Evolutionary conservation across 2,797 vertebrate species (phyloP).

Genomic region (Leontocebus nigricollis): DNA sequence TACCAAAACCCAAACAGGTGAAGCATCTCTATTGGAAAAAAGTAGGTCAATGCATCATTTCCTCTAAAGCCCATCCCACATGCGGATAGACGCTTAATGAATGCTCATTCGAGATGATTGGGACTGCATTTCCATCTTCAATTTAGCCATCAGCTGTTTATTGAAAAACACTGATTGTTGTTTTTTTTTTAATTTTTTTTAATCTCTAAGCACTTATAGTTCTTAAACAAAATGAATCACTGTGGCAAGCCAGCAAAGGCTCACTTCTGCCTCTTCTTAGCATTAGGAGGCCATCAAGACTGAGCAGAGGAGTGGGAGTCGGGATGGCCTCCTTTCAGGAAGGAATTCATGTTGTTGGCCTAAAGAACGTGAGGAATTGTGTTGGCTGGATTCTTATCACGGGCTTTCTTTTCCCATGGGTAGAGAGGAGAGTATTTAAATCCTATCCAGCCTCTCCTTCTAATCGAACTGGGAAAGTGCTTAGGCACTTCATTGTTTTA

Average conservation of each 20-base stretch:
- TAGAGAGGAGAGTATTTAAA: background rate
- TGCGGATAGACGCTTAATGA: background rate
- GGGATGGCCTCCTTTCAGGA: background rate
- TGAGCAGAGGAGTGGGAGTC: too few species aligned
- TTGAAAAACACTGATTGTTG: slow-evolving; percentile 50
- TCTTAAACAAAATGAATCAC: slow-evolving; percentile 30
- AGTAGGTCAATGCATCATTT: background rate
- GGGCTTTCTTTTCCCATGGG: background rate
- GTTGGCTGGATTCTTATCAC: too few species aligned
- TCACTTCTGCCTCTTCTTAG: background rate
- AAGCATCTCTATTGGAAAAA: background rate
- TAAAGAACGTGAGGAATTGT: fast-evolving
- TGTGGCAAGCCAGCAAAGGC: background rate
- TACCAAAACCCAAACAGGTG: background rate
- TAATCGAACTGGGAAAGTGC: background rate
- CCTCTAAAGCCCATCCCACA: background rate
- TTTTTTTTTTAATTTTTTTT: background rate
- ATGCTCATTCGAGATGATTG: background rate
- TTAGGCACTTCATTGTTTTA: background rate
- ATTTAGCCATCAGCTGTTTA: slow-evolving; percentile 52
- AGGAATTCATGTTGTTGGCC: background rate
- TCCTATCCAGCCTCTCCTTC: background rate
- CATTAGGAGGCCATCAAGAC: background rate
- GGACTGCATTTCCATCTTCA: background rate
- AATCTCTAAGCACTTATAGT: slow-evolving; percentile 12